Conservation (phyloP, 1,140 invertebrate genomes). For the Diorhabda carinulata region DNA sequence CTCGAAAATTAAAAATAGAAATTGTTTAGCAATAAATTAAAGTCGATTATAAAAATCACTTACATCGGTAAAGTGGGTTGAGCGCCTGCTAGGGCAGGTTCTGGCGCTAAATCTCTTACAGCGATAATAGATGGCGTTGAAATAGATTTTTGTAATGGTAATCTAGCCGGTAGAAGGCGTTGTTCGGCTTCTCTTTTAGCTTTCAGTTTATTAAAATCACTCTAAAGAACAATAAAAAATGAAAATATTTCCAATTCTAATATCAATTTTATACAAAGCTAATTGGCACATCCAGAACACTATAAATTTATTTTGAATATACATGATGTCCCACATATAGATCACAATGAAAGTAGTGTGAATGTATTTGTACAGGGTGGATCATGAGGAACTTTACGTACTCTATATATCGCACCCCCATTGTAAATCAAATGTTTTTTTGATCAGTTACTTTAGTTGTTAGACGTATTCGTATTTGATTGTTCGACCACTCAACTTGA, state of each 20-base stretch:
- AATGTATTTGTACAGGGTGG: no score
- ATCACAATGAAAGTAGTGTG: no score
- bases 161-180: constrained; percentile 63
- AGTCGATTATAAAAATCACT: constrained; percentile 32
- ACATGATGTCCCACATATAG: no score
- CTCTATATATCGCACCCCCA: no score
- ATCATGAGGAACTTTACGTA: no score
- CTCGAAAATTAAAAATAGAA: neutral
- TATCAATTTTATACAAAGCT: no score
- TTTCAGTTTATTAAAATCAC: constrained; percentile 55
- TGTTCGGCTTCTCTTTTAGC: constrained; percentile 58
- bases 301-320: no score
- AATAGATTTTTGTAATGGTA: constrained; percentile 84
- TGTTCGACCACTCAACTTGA: no score
- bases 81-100: constrained; percentile 43
- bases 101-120: constrained; percentile 52
- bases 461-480: no score
- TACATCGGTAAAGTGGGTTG: constrained; percentile 51
- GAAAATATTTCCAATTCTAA: neutral
- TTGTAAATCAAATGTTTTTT: no score
- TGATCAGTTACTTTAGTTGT: no score
- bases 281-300: no score
- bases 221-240: constrained; percentile 37
- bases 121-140: constrained; percentile 85
- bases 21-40: neutral